Evolutionary conservation across 2,113 vertebrate species (phyloP).

Genomic region (Aegithalos caudatus): DNA sequence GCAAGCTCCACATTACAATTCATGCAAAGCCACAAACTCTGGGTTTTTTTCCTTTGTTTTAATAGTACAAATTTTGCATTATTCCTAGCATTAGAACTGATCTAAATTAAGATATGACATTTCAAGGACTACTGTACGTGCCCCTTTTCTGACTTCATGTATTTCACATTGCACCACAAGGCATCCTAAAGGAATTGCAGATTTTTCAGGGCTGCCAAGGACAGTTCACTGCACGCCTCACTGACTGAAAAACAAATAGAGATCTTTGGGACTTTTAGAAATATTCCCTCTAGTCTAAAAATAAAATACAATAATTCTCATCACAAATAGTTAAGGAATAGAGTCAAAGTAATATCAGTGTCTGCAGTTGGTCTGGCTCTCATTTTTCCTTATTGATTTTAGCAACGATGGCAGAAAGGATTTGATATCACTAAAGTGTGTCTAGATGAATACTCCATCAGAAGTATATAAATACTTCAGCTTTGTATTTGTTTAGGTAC

Average conservation of each 20-base stretch:
- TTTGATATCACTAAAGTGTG: background rate
- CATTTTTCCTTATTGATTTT: background rate
- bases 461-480: background rate
- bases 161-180: background rate
- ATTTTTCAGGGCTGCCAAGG: conserved; percentile 9
- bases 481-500: background rate
- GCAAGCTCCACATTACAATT: background rate
- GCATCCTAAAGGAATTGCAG: conserved; percentile 1
- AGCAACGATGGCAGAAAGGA: background rate
- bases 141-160: background rate
- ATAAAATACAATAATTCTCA: background rate
- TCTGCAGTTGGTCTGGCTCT: background rate
- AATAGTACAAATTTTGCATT: background rate
- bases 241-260: background rate
- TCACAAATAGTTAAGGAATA: background rate
- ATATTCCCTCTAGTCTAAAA: background rate
- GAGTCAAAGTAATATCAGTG: background rate
- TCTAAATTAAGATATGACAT: background rate
- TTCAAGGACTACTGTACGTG: background rate
- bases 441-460: background rate
- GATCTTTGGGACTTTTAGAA: background rate
- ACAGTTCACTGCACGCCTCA: background rate
- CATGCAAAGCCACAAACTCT: background rate
- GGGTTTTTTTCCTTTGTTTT: background rate
- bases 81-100: background rate